Conservation (phyloP, 2,888 invertebrate genomes). For the Eilema caniola region DNA sequence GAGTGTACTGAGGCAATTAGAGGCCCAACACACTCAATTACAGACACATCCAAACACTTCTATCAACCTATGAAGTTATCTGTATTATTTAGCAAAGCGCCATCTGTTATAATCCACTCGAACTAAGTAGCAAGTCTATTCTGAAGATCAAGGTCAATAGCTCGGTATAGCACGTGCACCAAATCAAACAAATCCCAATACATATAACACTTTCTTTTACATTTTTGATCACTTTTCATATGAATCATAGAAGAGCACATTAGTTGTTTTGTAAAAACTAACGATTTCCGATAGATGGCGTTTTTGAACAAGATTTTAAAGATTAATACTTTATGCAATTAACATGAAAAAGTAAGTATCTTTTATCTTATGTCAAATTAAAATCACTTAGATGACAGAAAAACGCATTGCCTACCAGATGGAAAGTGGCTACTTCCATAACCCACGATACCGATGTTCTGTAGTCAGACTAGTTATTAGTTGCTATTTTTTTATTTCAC, state of each 20-base stretch:
- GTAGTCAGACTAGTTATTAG: no score
- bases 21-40: no score
- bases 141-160: slow-evolving; percentile 12
- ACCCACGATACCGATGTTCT: no score
- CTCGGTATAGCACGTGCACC: neutral
- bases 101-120: neutral
- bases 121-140: neutral
- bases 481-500: neutral
- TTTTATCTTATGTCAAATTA: no score
- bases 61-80: no score
- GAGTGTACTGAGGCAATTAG: no score
- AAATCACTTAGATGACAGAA: neutral
- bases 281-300: slow-evolving; percentile 8
- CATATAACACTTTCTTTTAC: neutral
- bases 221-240: neutral
- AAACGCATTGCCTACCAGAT: no score
- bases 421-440: no score
- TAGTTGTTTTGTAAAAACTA: neutral
- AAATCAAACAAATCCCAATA: neutral
- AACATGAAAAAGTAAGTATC: no score
- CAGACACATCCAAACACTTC: no score
- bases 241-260: neutral
- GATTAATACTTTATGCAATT: no score
- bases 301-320: neutral
- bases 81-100: neutral